Evolutionary conservation across 2,113 vertebrate species (phyloP).

Genomic region (Myiagra hebetior): DNA sequence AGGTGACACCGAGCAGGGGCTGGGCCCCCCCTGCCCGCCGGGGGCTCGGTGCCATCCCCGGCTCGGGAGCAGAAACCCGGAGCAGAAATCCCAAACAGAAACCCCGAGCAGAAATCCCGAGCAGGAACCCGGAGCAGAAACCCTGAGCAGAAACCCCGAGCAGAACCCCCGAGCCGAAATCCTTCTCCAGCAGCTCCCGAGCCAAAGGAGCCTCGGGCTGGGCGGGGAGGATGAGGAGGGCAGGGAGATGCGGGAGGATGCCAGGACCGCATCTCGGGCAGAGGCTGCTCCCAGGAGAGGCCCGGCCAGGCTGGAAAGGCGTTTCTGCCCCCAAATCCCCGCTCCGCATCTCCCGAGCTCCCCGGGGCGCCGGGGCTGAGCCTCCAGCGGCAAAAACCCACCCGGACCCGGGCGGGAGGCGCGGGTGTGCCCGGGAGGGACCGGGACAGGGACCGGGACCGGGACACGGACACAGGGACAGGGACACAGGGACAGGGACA

Average conservation of each 20-base stretch:
- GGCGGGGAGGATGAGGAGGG: background rate
- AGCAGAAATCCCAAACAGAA: too few species aligned
- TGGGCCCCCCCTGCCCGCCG: fast-evolving
- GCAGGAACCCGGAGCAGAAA: too few species aligned
- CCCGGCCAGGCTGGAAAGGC: fast-evolving
- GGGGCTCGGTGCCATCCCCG: background rate
- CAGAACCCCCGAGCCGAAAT: background rate
- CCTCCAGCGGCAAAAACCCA: background rate
- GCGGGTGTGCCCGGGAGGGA: background rate
- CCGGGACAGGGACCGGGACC: fast-evolving
- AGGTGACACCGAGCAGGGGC: background rate
- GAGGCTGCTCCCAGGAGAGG: background rate
- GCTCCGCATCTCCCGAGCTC: background rate
- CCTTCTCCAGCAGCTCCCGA: background rate
- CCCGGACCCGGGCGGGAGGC: background rate
- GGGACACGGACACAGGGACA: too few species aligned
- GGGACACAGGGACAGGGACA: too few species aligned
- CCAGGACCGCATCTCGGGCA: fast-evolving
- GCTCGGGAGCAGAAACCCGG: background rate
- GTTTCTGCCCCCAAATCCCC: background rate
- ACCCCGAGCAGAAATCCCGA: too few species aligned
- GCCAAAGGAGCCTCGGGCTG: background rate
- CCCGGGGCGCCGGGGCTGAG: fast-evolving
- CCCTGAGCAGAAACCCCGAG: background rate
- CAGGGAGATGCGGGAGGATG: background rate